Evolutionary conservation across 2,888 invertebrate species (phyloP).

Genomic region (Clanis bilineata): DNA sequence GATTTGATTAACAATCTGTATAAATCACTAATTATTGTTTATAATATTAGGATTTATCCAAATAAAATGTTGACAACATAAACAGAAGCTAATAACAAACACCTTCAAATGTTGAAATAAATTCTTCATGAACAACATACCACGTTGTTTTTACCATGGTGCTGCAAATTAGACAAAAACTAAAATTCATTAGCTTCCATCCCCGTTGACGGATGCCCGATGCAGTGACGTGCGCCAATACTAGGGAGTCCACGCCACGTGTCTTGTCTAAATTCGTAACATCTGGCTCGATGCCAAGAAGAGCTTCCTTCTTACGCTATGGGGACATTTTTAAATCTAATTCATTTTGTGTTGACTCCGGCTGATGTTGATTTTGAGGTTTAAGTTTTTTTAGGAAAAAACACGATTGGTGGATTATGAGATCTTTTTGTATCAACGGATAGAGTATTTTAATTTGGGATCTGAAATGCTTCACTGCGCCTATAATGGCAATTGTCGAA

Average conservation of each 20-base stretch:
- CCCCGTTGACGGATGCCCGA: neutral
- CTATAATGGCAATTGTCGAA: too few relatives aligned
- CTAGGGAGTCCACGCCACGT: conserved; percentile 29
- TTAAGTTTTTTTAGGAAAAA: too few relatives aligned
- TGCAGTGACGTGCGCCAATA: conserved; percentile 4
- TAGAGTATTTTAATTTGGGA: too few relatives aligned
- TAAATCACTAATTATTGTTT: too few relatives aligned
- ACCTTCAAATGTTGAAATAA: neutral
- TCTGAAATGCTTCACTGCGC: too few relatives aligned
- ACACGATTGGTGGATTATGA: too few relatives aligned
- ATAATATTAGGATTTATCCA: too few relatives aligned
- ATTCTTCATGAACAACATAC: neutral
- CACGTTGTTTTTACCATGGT: neutral
- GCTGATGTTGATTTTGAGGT: conserved; percentile 1
- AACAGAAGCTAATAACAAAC: neutral
- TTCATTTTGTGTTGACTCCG: conserved; percentile 29
- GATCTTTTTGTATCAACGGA: too few relatives aligned
- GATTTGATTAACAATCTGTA: too few relatives aligned
- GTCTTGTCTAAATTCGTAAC: conserved; percentile 37
- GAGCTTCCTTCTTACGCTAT: conserved; percentile 35
- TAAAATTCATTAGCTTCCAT: neutral
- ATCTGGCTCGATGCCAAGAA: conserved; percentile 36
- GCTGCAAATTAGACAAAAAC: neutral
- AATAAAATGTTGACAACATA: too few relatives aligned
- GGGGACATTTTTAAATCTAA: conserved; percentile 31